Evolutionary conservation across 2,888 invertebrate species (phyloP), one percentile per base, ranked within the genome.

Genomic region (Charanyca ferruginea): DNA sequence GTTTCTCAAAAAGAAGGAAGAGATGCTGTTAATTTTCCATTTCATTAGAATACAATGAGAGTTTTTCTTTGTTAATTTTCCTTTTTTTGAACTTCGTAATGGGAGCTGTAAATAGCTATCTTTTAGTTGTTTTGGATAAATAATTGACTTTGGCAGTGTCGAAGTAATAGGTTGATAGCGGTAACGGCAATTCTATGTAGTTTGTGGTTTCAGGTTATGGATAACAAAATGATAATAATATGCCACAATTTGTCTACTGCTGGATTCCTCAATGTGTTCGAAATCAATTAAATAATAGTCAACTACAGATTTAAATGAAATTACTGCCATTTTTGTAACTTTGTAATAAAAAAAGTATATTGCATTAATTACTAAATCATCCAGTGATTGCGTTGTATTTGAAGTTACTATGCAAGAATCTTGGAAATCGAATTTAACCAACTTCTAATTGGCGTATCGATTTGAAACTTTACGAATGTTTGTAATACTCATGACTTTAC

Each of bases 21-120:
- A 85, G 81, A 86, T 84, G 81, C 85, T 83, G 83, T 83, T 87
- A 79, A 86, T 90, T 90, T 91, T 89, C 84, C 87, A 87, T 88
- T 87, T 83, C 85, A 89, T 89, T 88, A 85, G 81, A 89, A 89
- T 89, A 90, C 89, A 90, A 90, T 88, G 83, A 80, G 65, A 79
- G 72, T 68, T 87, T 87, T 89, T 84, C 85, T 85, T 83, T 73
- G 73, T 80, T 79, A 83, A 85, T 86, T 84, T 82, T 73, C 72
- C 52, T 73, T 77, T 84, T 64, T 80, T 74, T 79, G 61, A 83
- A 57, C 42, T 70, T 35, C 11, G 48, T 62, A 73, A 66, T 73
- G 60, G 71, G 67, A 67, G 42, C 45, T 73, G 49, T 64, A 64
- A n/a, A 79, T 66, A 58, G 49, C 28, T 63, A 53, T 55, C 7